Base-by-base conservation (phyloP, 2,888 invertebrate species). In the Mimas tiliae region DNA sequence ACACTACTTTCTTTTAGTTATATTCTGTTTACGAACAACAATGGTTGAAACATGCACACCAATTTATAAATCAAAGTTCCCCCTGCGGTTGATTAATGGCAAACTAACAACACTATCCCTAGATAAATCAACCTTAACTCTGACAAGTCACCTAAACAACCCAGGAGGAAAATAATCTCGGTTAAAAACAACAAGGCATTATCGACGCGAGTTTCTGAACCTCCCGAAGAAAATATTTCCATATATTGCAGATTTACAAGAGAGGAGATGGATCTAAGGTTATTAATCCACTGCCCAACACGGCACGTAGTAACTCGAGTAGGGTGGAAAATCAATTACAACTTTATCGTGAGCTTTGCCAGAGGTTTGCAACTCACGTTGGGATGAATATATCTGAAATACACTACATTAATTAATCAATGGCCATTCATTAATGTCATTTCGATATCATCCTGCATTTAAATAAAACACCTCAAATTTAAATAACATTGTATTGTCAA, bases 71-170 rank as follows among this genome's bases (percentile, higher is more conserved):
- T 58, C 42, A 58, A 48, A 33, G 27, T 16, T 11, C 62, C 14
- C 45, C 21, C 12, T 14, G 8, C 11, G 2, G 19, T 34, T 55
- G 55, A 55, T 65, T 65, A 47, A 50, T 65, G 16, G 38, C 12
- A 34, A 50, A 42, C 38, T 47, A 38, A 48, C 21, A 71, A 72
- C 70, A 51, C 66, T 72, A 71, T 72, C 67, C 63, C 38, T 52
- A 71, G 63, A 78, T 81, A 79, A 77, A 80, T 80, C 80, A 78
- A 73, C 70, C 73, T 67, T 68, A 69, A 68, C 68, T 70, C 70
- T 67, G 64, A 45, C 38, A 42, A 27, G 6, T 21, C 52, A 11
- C 50, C 9, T 66, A 63, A 27, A 55, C 50, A 42, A 53, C 38
- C 14, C 58, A 19, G 62, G 64, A 69, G 68, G 69, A 66, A 70